These are phyloP conservation scores for Epistrophe eligans DNA, from an alignment of 2,888 invertebrate genomes.

Conservation along the genomic window DNA sequence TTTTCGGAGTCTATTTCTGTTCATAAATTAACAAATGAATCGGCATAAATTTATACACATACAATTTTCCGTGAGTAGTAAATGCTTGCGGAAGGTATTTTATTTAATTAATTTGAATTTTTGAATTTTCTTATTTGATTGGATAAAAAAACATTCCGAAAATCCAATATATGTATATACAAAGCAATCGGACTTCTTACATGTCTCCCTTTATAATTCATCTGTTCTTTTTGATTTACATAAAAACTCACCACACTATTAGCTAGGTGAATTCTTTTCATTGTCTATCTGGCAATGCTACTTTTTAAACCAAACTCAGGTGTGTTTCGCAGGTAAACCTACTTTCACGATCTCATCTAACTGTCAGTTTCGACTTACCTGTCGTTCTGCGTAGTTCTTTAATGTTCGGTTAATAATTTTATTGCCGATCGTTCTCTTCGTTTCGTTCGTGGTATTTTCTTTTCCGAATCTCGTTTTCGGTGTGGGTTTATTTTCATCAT, in stretches of 20 bases:
- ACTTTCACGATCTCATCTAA: conserved; percentile 46
- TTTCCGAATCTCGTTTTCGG: conserved; percentile 39
- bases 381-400: conserved; percentile 56
- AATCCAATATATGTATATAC: too few species aligned
- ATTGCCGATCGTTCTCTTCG: conserved; percentile 41
- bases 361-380: conserved; percentile 70
- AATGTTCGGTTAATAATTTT: conserved; percentile 31
- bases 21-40: too few species aligned
- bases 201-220: too few species aligned
- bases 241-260: conserved; percentile 26
- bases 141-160: too few species aligned
- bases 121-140: too few species aligned
- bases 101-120: too few species aligned
- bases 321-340: conserved; percentile 56
- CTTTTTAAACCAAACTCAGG: conserved; percentile 22
- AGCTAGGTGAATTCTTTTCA: background rate
- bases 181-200: too few species aligned
- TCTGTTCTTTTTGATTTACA: background rate
- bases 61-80: too few species aligned
- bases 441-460: conserved; percentile 30
- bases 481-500: conserved; percentile 28
- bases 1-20: too few species aligned
- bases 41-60: too few species aligned
- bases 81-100: too few species aligned
- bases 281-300: conserved; percentile 14